Percentiles rank a stretch among this genome's conserved stretches.
These are phyloP conservation scores for Drymonia ruficornis DNA, from an alignment of 2,888 invertebrate species.

Conservation along the genomic window DNA sequence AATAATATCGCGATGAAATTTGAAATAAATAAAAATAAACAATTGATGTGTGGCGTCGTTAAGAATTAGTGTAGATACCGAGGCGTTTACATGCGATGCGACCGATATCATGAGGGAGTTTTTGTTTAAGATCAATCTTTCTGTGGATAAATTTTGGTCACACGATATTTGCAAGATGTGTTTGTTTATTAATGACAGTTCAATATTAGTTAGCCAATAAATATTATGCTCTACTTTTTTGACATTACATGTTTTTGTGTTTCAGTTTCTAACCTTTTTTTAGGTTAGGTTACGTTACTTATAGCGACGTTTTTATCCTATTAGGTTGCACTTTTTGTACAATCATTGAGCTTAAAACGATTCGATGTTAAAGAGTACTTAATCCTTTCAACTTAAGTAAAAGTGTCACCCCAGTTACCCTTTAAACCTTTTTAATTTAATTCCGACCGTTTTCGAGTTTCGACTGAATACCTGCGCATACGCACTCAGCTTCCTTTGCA, in stretches of 20 bases:
- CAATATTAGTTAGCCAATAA: no score
- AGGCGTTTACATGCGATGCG: conserved; percentile 48
- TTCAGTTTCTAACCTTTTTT: no score
- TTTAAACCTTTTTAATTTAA: conserved; percentile 6
- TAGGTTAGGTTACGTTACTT: no score
- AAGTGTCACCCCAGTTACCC: conserved; percentile 1
- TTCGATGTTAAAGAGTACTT: neutral
- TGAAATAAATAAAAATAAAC: conserved; percentile 79
- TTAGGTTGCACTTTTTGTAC: neutral
- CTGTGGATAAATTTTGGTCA: neutral
- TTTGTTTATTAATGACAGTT: no score
- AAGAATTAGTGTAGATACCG: conserved; percentile 76
- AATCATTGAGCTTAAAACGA: neutral
- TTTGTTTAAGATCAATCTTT: conserved; percentile 10
- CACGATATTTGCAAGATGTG: neutral
- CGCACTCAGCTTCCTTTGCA: conserved; percentile 2
- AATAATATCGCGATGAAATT: conserved; percentile 82
- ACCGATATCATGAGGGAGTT: conserved; percentile 33
- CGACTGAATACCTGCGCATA: conserved; percentile 4
- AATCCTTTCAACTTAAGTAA: neutral
- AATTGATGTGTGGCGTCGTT: conserved; percentile 66
- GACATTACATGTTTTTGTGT: no score
- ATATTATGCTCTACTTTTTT: no score
- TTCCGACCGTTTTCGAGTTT: neutral
- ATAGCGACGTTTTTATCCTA: no score